Evolutionary conservation across 2,113 vertebrate genomes (phyloP).

Genomic region (Mobula birostris): DNA sequence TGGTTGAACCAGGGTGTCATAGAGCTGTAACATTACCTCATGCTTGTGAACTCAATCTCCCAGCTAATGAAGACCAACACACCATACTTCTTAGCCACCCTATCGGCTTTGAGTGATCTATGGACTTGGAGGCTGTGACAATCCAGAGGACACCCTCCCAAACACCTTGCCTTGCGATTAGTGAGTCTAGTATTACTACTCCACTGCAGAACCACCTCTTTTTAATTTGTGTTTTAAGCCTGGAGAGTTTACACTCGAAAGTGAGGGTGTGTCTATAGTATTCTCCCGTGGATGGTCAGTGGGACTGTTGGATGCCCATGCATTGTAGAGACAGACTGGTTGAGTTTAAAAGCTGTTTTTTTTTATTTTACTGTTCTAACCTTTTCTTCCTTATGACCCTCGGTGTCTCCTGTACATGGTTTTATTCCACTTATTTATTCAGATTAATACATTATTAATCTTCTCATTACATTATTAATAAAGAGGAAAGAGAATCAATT

Average conservation of each 20-base stretch:
- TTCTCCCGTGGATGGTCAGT: not conserved
- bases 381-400: not conserved
- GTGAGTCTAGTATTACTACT: too few species aligned
- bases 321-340: not conserved
- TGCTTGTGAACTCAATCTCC: too few species aligned
- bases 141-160: too few species aligned
- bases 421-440: slow-evolving; percentile 29
- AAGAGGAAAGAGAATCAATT: not conserved
- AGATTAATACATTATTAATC: slow-evolving; percentile 26
- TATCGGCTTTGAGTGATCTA: too few species aligned
- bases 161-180: too few species aligned
- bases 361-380: not conserved
- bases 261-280: not conserved
- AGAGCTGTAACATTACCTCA: too few species aligned
- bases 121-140: not conserved
- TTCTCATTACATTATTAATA: not conserved
- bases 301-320: too few species aligned
- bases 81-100: too few species aligned
- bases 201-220: too few species aligned
- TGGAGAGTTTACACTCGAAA: not conserved
- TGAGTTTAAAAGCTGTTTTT: not conserved
- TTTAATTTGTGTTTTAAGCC: not conserved
- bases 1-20: too few species aligned
- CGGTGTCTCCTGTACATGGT: not conserved
- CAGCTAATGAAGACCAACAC: too few species aligned